A percentile compares a stretch with the other conserved stretches of the same genome.
phyloP scores from a whole-genome alignment of 1,140 invertebrate genomes.

The Lamellibrachia luymesi region DNA sequence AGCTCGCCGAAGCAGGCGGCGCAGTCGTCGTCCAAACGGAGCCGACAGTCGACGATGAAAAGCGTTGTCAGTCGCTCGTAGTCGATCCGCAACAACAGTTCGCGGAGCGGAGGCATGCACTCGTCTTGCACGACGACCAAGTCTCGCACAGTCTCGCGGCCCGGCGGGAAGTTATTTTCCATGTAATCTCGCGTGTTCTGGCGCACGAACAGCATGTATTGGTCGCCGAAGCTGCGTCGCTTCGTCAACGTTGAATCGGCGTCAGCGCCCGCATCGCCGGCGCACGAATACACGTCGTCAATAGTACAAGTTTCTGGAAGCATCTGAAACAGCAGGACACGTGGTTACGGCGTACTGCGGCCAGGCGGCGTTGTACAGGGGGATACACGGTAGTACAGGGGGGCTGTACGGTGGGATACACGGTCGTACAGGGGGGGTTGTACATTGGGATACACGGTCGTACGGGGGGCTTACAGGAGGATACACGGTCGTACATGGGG shows the following conservation, averaged over 20 bases:
- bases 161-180: slow-evolving; percentile 28
- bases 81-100: slow-evolving; percentile 24
- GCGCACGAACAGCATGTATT: slow-evolving; percentile 30
- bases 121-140: slow-evolving; percentile 29
- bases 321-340: slow-evolving; percentile 24
- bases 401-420: background rate
- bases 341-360: background rate
- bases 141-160: slow-evolving; percentile 26
- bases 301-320: slow-evolving; percentile 23
- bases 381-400: too few relatives aligned
- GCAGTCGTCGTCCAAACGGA: slow-evolving; percentile 20
- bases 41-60: slow-evolving; percentile 28
- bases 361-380: too few relatives aligned
- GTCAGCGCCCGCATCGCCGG: slow-evolving; percentile 15
- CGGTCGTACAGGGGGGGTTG: too few relatives aligned
- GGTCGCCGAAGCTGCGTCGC: slow-evolving; percentile 29
- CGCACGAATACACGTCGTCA: slow-evolving; percentile 25
- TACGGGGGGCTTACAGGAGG: too few relatives aligned
- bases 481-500: too few relatives aligned
- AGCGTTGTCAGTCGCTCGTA: slow-evolving; percentile 17
- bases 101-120: slow-evolving; percentile 25
- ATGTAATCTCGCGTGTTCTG: slow-evolving; percentile 30
- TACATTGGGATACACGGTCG: too few relatives aligned
- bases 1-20: slow-evolving; percentile 17
- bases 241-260: slow-evolving; percentile 27